These are phyloP conservation scores for Capitulum mitella DNA, from an alignment of 2,888 invertebrate species.

Conservation along the genomic window DNA sequence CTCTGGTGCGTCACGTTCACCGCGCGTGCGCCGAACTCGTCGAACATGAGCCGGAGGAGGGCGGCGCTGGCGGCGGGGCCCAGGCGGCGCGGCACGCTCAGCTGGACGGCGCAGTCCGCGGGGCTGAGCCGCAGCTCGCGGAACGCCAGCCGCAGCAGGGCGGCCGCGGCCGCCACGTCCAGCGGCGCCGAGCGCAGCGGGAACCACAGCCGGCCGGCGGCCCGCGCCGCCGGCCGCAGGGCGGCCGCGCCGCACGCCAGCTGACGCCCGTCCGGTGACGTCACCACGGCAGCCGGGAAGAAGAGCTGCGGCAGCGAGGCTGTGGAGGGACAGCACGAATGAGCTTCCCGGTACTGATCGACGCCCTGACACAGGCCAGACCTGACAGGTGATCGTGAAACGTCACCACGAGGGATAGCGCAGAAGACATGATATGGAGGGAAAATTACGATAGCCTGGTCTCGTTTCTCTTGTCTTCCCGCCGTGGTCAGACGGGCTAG, in stretches of 20 bases:
- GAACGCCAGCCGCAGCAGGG: constrained; percentile 48
- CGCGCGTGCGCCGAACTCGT: constrained; percentile 44
- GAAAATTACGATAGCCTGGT: too few relatives aligned
- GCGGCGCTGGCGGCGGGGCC: constrained; percentile 44
- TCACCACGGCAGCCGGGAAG: constrained; percentile 50
- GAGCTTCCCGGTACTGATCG: too few relatives aligned
- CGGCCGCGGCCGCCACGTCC: constrained; percentile 46
- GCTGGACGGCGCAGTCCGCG: constrained; percentile 44
- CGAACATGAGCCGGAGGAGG: constrained; percentile 42
- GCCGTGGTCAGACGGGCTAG: too few relatives aligned
- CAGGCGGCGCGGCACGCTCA: constrained; percentile 48
- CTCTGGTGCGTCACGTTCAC: constrained; percentile 51
- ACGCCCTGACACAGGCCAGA: too few relatives aligned
- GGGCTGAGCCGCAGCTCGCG: constrained; percentile 47
- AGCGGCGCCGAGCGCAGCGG: constrained; percentile 46
- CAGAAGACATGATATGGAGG: too few relatives aligned
- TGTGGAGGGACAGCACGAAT: constrained; percentile 44
- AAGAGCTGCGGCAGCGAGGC: constrained; percentile 52
- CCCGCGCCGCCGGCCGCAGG: constrained; percentile 44
- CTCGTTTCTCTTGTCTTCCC: too few relatives aligned
- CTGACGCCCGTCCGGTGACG: constrained; percentile 42
- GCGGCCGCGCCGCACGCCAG: constrained; percentile 47
- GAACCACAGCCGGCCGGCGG: constrained; percentile 42
- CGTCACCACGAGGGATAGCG: too few relatives aligned
- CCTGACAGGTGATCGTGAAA: too few relatives aligned